A percentile compares a stretch with the other conserved stretches of the same genome.
Conservation (phyloP, 2,113 vertebrate species). For the Apodemus speciosus region DNA sequence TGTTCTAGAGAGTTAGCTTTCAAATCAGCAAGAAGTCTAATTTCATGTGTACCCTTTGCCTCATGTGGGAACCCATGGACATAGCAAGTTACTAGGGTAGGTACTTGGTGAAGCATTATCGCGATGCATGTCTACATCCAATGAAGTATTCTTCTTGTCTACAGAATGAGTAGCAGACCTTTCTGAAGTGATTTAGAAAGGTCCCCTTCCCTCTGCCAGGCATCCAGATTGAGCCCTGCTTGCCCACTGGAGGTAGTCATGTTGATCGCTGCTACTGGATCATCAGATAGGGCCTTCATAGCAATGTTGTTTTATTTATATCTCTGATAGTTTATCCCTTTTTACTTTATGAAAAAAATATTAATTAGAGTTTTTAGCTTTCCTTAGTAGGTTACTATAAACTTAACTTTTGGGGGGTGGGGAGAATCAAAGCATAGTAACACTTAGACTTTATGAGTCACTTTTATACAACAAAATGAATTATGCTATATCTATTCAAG, state of each 20-base stretch:
- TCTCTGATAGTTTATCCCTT: neutral
- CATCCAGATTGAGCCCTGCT: neutral
- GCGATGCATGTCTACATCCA: neutral
- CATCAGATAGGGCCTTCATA: neutral
- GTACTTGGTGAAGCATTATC: neutral
- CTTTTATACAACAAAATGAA: slow-evolving; percentile 18
- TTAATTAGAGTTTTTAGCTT: neutral
- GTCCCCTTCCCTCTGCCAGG: neutral
- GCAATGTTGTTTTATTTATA: neutral
- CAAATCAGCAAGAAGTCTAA: neutral
- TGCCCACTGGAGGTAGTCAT: neutral
- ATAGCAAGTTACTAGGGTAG: neutral
- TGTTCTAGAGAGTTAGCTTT: neutral
- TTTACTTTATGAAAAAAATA: slow-evolving; percentile 41
- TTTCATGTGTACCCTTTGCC: neutral
- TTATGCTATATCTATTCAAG: neutral
- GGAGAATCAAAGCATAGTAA: slow-evolving; percentile 19
- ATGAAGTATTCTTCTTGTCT: neutral
- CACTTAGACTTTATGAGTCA: slow-evolving; percentile 24
- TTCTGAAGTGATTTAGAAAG: neutral
- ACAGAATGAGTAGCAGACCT: neutral
- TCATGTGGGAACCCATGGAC: neutral
- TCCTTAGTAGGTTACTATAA: neutral
- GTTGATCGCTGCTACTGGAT: neutral
- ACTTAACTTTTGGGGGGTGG: slow-evolving; percentile 9